A percentile compares a stretch with the other conserved stretches of the same genome.
These are phyloP conservation scores for Chrysodeixis includens DNA, from an alignment of 2,888 invertebrate species.

Conservation along the genomic window DNA sequence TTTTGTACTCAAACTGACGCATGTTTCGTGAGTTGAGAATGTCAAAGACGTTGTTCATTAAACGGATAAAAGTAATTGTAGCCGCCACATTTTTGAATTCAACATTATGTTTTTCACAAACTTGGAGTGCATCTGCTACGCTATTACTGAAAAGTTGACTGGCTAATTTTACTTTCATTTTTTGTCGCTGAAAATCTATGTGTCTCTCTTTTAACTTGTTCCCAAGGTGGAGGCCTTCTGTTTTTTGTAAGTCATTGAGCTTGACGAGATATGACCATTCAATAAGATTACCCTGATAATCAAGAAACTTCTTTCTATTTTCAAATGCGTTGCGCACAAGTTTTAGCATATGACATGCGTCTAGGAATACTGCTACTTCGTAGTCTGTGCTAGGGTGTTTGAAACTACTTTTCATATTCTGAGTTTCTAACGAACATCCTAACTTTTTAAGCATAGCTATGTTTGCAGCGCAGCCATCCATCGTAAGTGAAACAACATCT, in stretches of 20 bases:
- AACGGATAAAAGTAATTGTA: slow-evolving; percentile 9
- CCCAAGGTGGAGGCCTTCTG: slow-evolving; percentile 4
- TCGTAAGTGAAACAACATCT: too few species aligned
- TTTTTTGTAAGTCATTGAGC: slow-evolving; percentile 9
- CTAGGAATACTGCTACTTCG: too few species aligned
- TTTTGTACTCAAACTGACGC: slow-evolving; percentile 17
- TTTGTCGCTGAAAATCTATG: slow-evolving; percentile 7
- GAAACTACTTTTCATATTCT: too few species aligned
- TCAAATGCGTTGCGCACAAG: too few species aligned
- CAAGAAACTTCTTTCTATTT: too few species aligned
- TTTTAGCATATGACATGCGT: too few species aligned
- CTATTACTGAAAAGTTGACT: slow-evolving; percentile 11
- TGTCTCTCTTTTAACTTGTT: slow-evolving; percentile 12
- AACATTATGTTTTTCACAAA: neutral
- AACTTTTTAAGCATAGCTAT: too few species aligned
- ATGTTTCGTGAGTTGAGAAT: slow-evolving; percentile 4
- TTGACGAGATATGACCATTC: slow-evolving; percentile 20
- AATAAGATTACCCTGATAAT: too few species aligned
- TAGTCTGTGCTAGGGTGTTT: too few species aligned
- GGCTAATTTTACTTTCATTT: slow-evolving; percentile 11
- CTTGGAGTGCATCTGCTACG: slow-evolving; percentile 10
- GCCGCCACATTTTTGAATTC: slow-evolving; percentile 5
- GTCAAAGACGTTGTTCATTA: slow-evolving; percentile 11
- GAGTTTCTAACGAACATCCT: too few species aligned
- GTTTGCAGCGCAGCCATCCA: too few species aligned